Percentiles rank a stretch among this genome's conserved stretches.
These are phyloP conservation scores for Hoplodrina blanda DNA, from an alignment of 2,888 invertebrate species.

Conservation along the genomic window DNA sequence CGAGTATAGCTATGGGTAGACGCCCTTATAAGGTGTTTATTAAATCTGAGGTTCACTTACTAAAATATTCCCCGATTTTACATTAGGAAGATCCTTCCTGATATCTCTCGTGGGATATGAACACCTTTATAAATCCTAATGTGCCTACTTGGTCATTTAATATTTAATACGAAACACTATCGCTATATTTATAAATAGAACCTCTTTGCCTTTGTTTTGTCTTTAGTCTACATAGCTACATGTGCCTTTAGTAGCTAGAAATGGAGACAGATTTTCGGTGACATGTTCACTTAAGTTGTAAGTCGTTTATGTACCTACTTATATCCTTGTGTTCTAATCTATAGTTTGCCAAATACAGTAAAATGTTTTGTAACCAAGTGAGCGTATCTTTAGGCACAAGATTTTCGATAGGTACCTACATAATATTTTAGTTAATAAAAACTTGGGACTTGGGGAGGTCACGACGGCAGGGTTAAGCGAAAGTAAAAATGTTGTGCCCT, in stretches of 20 bases:
- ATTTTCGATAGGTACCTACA: constrained; percentile 31
- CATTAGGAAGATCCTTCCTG: constrained; percentile 21
- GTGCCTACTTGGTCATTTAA: constrained; percentile 26
- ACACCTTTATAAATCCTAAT: constrained; percentile 28
- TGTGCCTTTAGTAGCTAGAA: background rate
- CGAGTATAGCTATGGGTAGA: background rate
- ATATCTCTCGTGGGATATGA: constrained; percentile 32
- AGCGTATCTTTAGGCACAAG: constrained; percentile 23
- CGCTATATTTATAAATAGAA: constrained; percentile 12
- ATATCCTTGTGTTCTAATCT: constrained; percentile 5
- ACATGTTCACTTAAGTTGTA: constrained; percentile 26
- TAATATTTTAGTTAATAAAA: constrained; percentile 34
- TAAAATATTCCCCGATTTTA: constrained; percentile 35
- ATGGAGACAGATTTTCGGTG: constrained; percentile 22
- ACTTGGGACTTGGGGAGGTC: constrained; percentile 36
- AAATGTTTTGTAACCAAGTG: constrained; percentile 6
- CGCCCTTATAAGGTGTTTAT: constrained; percentile 23
- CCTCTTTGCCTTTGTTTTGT: constrained; percentile 14
- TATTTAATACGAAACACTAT: constrained; percentile 29
- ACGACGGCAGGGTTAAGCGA: constrained; percentile 19
- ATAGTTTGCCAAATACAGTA: constrained; percentile 13
- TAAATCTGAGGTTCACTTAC: constrained; percentile 27
- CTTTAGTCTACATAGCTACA: background rate
- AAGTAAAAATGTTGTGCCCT: constrained; percentile 42
- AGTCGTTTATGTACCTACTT: constrained; percentile 1